Evolutionary conservation across 2,888 invertebrate species (phyloP), one percentile per base, ranked within the genome.

Genomic region (Polydrusus tereticollis): DNA sequence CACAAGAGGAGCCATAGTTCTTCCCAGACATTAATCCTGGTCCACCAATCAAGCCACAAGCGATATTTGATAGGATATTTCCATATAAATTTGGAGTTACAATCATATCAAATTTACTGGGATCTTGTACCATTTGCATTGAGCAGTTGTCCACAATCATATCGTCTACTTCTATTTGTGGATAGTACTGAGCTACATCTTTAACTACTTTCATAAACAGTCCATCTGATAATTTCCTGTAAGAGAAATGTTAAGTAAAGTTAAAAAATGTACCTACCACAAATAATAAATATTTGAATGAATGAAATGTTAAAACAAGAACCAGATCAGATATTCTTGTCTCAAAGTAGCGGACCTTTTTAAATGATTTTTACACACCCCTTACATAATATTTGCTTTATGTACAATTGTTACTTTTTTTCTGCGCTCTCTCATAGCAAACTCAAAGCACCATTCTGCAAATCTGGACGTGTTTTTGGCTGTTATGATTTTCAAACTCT

Each of bases 391-490:
- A 88, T 89, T 78, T 88, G 90, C 81, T 89, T 91, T 91, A 82
- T 91, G 91, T 7, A 91, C 87, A 10, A 89, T 88, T 0, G 90
- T 90, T 16, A 91, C 87, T 80, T 89, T 90, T 80, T 88, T 89
- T 16, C 91, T 81, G 0, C 86, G 85, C 78, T 89, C 81, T 72
- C 82, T 82, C 20, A 82, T 82, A 0, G 91, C 91, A 81, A 87
- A 90, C 20, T 90, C 86, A 79, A 91, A 90, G 2, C 91, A 90
- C 84, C 88, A 89, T 70, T 86, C 85, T 0, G 90, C 90, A 73
- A 91, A 86, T 73, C 89, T 83, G 73, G 86, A 85, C 1, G 88
- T 87, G 69, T 86, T 88, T 43, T 84, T 79, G 52, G 83, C 80
- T 0, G 89, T 89, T 23, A 88, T 85, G 45, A 90, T 85, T 82